Conservation (phyloP, 2,113 vertebrate genomes). For the Paradoxurus hermaphroditus region DNA sequence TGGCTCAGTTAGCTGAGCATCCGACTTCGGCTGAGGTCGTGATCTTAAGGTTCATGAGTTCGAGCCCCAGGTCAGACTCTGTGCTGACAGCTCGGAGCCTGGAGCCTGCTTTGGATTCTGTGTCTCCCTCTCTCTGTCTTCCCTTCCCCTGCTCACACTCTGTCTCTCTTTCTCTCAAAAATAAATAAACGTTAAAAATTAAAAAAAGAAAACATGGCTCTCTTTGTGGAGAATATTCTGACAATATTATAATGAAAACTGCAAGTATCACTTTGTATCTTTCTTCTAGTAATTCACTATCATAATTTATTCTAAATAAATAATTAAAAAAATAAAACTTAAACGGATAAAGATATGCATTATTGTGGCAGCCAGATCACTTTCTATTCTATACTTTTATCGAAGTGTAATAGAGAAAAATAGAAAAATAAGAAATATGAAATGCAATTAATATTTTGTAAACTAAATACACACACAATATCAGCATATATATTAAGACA, state of each 20-base stretch:
- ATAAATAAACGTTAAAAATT: too few relatives aligned
- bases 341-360: not conserved
- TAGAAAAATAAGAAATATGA: not conserved
- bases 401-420: not conserved
- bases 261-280: not conserved
- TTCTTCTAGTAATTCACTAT: not conserved
- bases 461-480: not conserved
- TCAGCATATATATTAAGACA: not conserved
- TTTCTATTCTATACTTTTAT: not conserved
- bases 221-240: not conserved
- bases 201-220: not conserved
- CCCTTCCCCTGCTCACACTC: too few relatives aligned
- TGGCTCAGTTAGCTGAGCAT: too few relatives aligned
- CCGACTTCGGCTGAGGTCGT: too few relatives aligned
- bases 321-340: not conserved
- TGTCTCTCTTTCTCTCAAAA: too few relatives aligned
- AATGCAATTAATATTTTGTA: not conserved
- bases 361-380: not conserved
- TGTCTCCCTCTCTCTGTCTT: too few relatives aligned
- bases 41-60: too few relatives aligned
- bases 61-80: too few relatives aligned
- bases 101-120: too few relatives aligned
- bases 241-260: not conserved
- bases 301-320: not conserved
- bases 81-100: too few relatives aligned